Evolutionary conservation across 2,113 vertebrate genomes (phyloP), one percentile per base, ranked within the genome.

Genomic region (Erinaceus europaeus): DNA sequence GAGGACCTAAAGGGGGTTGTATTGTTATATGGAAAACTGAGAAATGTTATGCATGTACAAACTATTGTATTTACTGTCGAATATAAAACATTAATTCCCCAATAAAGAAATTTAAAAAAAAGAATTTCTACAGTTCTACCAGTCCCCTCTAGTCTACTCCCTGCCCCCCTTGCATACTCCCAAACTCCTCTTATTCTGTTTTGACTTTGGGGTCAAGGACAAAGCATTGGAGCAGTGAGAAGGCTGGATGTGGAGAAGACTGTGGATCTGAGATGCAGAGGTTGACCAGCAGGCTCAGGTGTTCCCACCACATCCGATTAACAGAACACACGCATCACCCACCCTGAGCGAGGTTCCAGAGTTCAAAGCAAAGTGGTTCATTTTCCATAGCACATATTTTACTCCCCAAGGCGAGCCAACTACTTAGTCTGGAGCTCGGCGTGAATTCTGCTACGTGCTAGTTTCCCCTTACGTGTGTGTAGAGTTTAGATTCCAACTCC

Each of bases 401-500:
- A 32, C 20, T 75, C 52, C n/a, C 55, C 4, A 46, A 89, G 77
- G 12, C n/a, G 79, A 82, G 25, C 71, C 36, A 36, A 27, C 29
- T 32, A 6, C 55, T 71, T 61, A 42, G 20, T 27, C 21, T 44
- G 46, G 62, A 61, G 68, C 36, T 75, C 53, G 42, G 84, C 27
- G 2, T 27, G 67, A 57, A 62, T 64, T 79, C 64, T 81, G 46
- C 23, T 55, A 18, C 1, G 1, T 4, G 0, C 1, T 5, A 61
- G 69, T 64, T 44, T 57, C 40, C 15, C n/a, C 6, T 68, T 23
- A 46, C 0, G 0, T 38, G 17, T 52, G 36, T 48, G 21, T 55
- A 27, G 55, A 34, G 69, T 75, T 61, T 52, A 57, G 32, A 76
- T 65, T 23, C 62, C 34, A 18, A 23, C 38, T 72, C 34, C 38